A percentile compares a stretch with the other conserved stretches of the same genome.
Conservation (phyloP, 2,888 invertebrate species). For the Chloroclysta siterata region DNA sequence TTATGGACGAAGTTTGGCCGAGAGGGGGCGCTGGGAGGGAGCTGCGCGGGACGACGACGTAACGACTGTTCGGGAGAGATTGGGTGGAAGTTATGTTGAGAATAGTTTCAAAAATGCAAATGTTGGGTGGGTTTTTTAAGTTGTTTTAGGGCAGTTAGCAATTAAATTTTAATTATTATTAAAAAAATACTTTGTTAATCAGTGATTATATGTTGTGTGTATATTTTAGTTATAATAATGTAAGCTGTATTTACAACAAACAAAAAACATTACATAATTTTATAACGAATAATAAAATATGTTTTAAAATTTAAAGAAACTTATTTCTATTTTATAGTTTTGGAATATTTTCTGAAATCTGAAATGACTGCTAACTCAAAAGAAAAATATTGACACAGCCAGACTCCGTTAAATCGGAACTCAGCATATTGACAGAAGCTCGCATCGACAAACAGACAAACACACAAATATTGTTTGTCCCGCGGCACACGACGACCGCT, state of each 20-base stretch:
- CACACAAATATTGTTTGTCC: conserved; percentile 53
- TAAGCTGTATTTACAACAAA: too few relatives aligned
- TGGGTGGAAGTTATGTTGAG: conserved; percentile 8
- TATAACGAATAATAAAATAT: too few relatives aligned
- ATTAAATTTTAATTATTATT: too few relatives aligned
- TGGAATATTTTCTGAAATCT: neutral
- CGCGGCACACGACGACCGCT: conserved; percentile 49
- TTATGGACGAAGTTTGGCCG: conserved; percentile 54
- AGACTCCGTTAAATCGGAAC: conserved; percentile 37
- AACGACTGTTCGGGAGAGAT: conserved; percentile 29
- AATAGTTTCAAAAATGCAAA: conserved; percentile 4
- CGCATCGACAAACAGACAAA: conserved; percentile 38
- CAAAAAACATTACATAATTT: too few relatives aligned
- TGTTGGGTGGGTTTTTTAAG: neutral
- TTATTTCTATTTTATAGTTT: too few relatives aligned
- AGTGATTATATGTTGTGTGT: too few relatives aligned
- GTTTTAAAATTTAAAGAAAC: too few relatives aligned
- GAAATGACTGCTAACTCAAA: conserved; percentile 19
- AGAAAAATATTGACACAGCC: conserved; percentile 36
- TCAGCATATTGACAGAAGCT: conserved; percentile 42
- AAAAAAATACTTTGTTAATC: too few relatives aligned
- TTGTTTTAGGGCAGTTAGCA: too few relatives aligned
- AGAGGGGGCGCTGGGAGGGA: conserved; percentile 35
- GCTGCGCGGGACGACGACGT: conserved; percentile 18
- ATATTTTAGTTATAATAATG: too few relatives aligned